Evolutionary conservation across 2,888 invertebrate species (phyloP).

Genomic region (Epirrhoe alternata): DNA sequence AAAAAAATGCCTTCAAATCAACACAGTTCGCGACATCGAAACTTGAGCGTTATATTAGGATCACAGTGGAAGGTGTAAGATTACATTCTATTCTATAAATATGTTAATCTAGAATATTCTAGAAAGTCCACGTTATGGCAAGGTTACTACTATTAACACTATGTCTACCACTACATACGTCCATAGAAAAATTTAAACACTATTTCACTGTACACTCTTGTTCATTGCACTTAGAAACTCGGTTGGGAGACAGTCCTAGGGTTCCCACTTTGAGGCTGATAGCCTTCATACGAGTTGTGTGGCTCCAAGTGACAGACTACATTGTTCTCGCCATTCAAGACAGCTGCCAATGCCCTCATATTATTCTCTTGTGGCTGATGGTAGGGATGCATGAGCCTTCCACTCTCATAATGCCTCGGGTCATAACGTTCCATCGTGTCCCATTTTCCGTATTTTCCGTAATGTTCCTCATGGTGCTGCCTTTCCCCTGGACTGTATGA

Average conservation of each 20-base stretch:
- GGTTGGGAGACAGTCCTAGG: slow-evolving; percentile 82
- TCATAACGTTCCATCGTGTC: slow-evolving; percentile 83
- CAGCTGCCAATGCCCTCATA: slow-evolving; percentile 89
- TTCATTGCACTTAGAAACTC: slow-evolving; percentile 72
- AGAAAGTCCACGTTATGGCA: slow-evolving; percentile 82
- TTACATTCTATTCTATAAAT: slow-evolving; percentile 71
- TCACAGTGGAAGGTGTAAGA: slow-evolving; percentile 84
- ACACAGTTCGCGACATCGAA: slow-evolving; percentile 74
- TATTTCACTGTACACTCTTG: slow-evolving; percentile 71
- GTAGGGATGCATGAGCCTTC: slow-evolving; percentile 81
- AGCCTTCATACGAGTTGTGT: slow-evolving; percentile 83
- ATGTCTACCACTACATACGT: slow-evolving; percentile 71
- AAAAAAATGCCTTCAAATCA: slow-evolving; percentile 50
- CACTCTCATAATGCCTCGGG: slow-evolving; percentile 79
- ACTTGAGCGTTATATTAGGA: slow-evolving; percentile 83
- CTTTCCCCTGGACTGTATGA: slow-evolving; percentile 90
- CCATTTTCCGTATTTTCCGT: slow-evolving; percentile 81
- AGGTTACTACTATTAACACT: slow-evolving; percentile 79
- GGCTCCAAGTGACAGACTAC: slow-evolving; percentile 95
- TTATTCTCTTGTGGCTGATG: slow-evolving; percentile 84
- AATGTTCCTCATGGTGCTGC: slow-evolving; percentile 80
- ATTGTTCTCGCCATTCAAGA: slow-evolving; percentile 93
- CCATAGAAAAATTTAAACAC: slow-evolving; percentile 79
- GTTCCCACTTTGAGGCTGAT: slow-evolving; percentile 76
- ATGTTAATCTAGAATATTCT: slow-evolving; percentile 55